Evolutionary conservation across 1,140 invertebrate genomes (phyloP).

Genomic region (Phortica variegata): DNA sequence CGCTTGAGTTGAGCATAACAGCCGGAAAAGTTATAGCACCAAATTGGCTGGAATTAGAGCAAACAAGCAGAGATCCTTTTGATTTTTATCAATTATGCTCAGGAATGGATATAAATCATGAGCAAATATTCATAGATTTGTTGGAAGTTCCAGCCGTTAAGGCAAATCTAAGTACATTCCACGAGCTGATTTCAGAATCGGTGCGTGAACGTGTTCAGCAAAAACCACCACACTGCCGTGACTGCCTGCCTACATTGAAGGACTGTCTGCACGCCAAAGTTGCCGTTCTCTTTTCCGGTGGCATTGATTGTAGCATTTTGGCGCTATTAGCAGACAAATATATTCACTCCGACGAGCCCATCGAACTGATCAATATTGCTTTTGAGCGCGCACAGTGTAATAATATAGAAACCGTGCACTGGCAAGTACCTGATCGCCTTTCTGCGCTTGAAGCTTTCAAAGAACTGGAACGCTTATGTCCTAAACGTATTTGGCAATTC

Average conservation of each 20-base stretch:
- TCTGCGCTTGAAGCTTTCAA: constrained; percentile 73
- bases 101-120: constrained; percentile 40
- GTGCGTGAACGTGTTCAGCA: constrained; percentile 65
- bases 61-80: constrained; percentile 13
- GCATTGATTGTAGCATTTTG: constrained; percentile 89
- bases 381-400: constrained; percentile 67
- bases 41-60: constrained; percentile 14
- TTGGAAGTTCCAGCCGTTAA: constrained; percentile 28
- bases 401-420: constrained; percentile 10
- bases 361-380: constrained; percentile 97
- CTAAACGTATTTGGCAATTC: constrained; percentile 66
- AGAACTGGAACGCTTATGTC: constrained; percentile 72
- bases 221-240: constrained; percentile 68
- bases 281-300: constrained; percentile 92
- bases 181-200: constrained; percentile 64
- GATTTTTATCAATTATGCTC: constrained; percentile 57
- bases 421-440: constrained; percentile 74
- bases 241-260: constrained; percentile 59
- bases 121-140: constrained; percentile 15
- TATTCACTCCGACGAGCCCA: constrained; percentile 68
- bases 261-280: constrained; percentile 73
- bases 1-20: constrained; percentile 21
- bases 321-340: constrained; percentile 77
- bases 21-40: constrained; percentile 13
- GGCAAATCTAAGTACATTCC: constrained; percentile 58